Evolutionary conservation across 1,140 invertebrate species (phyloP).

Genomic region (Hycleus cichorii): DNA sequence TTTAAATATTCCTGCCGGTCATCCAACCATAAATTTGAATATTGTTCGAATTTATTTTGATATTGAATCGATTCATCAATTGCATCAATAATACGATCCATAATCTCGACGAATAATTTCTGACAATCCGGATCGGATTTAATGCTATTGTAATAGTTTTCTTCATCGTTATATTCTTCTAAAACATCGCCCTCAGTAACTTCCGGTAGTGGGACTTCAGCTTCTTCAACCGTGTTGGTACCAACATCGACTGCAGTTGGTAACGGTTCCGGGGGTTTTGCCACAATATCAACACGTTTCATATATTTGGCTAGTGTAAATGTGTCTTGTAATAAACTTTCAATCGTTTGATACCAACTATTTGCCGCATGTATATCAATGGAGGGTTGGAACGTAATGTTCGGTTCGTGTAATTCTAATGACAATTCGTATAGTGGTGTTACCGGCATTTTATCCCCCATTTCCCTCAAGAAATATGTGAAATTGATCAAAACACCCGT

Average conservation of each 20-base stretch:
- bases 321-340: slow-evolving; percentile 28
- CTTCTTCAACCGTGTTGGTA: too few relatives aligned
- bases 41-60: slow-evolving; percentile 66
- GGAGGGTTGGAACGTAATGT: slow-evolving; percentile 56
- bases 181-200: too few relatives aligned
- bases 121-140: slow-evolving; percentile 51
- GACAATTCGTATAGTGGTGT: slow-evolving; percentile 54
- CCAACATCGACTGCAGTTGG: too few relatives aligned
- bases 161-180: not conserved
- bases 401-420: slow-evolving; percentile 54
- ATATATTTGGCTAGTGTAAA: slow-evolving; percentile 28
- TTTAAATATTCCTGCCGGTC: slow-evolving; percentile 62
- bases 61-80: slow-evolving; percentile 61
- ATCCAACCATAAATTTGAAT: slow-evolving; percentile 84
- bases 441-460: slow-evolving; percentile 36
- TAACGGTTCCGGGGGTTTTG: slow-evolving; percentile 3
- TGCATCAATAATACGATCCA: slow-evolving; percentile 19
- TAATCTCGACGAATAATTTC: slow-evolving; percentile 47
- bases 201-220: not conserved
- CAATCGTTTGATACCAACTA: slow-evolving; percentile 43
- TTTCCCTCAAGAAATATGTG: slow-evolving; percentile 39
- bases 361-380: slow-evolving; percentile 50
- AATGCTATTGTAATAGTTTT: slow-evolving; percentile 25
- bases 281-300: slow-evolving; percentile 16
- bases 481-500: slow-evolving; percentile 42